Conservation (phyloP, 2,113 vertebrate species). For the Meleagris gallopavo region DNA sequence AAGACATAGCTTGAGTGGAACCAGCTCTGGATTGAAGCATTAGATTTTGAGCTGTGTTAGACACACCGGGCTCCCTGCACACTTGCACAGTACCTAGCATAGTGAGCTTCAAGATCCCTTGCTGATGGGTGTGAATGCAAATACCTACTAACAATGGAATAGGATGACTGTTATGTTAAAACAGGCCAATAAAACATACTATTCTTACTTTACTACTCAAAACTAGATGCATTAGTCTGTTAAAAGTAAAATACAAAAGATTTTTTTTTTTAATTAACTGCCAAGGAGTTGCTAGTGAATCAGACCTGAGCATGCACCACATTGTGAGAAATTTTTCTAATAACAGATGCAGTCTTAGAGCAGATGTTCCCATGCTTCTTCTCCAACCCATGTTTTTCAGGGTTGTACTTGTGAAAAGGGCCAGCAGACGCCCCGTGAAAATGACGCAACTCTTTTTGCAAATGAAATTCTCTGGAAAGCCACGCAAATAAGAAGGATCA, state of each 20-base stretch:
- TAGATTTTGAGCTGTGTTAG: background rate
- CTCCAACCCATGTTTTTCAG: background rate
- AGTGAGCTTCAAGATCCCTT: background rate
- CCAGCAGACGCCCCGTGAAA: background rate
- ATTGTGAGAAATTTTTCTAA: background rate
- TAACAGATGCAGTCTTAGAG: background rate
- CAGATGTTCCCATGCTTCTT: background rate
- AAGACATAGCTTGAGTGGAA: background rate
- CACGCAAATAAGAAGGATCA: background rate
- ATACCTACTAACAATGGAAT: background rate
- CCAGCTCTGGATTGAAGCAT: fast-evolving
- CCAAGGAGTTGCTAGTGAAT: background rate
- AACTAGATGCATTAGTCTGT: background rate
- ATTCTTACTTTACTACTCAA: background rate
- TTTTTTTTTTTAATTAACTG: background rate
- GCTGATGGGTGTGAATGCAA: background rate
- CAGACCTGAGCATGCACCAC: background rate
- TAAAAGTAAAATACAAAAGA: background rate
- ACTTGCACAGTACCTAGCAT: background rate
- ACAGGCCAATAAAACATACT: background rate
- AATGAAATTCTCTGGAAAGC: background rate
- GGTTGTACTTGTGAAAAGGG: background rate
- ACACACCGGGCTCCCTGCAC: too few relatives aligned
- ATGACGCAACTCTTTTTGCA: background rate
- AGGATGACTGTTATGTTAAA: background rate